Base-by-base conservation (phyloP, 2,797 vertebrate species). In the Sphenodon punctatus region DNA sequence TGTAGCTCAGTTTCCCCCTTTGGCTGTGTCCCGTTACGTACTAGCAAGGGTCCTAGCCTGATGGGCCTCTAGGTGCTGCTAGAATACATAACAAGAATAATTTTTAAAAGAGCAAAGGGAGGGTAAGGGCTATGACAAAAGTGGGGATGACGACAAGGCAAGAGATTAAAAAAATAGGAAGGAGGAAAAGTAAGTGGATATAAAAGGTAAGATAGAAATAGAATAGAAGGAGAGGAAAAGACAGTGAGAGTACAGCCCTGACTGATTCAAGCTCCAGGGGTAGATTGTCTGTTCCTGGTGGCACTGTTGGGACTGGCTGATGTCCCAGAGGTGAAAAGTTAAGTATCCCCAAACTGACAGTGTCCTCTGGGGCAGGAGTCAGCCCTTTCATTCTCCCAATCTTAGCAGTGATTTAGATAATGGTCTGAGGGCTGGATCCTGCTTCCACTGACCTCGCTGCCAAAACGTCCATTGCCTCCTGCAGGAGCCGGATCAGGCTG, bases 31-130 rank as follows among this genome's bases (percentile, higher is more conserved):
- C n/a, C n/a, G n/a, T n/a, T n/a, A n/a, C n/a, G n/a, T n/a, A n/a
- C n/a, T n/a, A n/a, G n/a, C n/a, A n/a, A n/a, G n/a, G n/a, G n/a
- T n/a, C n/a, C n/a, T n/a, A n/a, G n/a, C n/a, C n/a, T n/a, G n/a
- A n/a, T n/a, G n/a, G n/a, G n/a, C n/a, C n/a, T n/a, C n/a, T 27
- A 51, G 48, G 48, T 48, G 27, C 7, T 14, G 32, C 82, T 87
- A 42, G 27, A 68, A 48, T 15, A 48, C 6, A 45, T 23, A 34
- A 56, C 38, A 77, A 8, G 19, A 46, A 53, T 2, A 63, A 41
- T 84, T 75, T 39, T 49, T 20, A 67, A 60, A 71, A 61, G 20
- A 8, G n/a, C 2, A 5, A 1, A 36, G 15, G 12, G 13, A 10
- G 5, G 4, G 56, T 42, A 75, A 60, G 30, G 76, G 51, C 30